phyloP scores from a whole-genome alignment of 2,888 invertebrate species.

The Pemphredon lugubris region DNA sequence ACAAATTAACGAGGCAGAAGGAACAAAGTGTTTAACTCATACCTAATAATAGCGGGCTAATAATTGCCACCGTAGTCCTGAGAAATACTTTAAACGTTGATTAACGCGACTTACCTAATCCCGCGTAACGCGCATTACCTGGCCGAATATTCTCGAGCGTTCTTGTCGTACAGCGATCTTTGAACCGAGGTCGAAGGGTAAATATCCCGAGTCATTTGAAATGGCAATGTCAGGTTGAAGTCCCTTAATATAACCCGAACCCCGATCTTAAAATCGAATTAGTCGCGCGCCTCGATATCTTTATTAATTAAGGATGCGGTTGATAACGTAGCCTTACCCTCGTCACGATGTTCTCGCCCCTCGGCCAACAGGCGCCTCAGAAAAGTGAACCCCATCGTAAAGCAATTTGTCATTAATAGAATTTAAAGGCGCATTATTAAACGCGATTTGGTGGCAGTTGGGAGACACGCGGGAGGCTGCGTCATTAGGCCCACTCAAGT shows the following conservation, averaged over 20 bases:
- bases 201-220: not conserved
- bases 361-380: constrained; percentile 14
- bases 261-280: constrained; percentile 35
- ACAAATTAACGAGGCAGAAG: no score
- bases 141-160: no score
- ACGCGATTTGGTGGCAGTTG: constrained; percentile 32
- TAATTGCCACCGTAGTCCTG: no score
- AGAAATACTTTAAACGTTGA: no score
- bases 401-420: constrained; percentile 67
- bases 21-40: no score
- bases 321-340: constrained; percentile 54
- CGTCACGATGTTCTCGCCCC: constrained; percentile 12
- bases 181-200: not conserved
- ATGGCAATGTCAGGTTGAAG: not conserved
- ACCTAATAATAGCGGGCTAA: no score
- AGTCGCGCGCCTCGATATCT: constrained; percentile 51
- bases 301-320: constrained; percentile 60
- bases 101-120: no score
- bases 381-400: constrained; percentile 54
- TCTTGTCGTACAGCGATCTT: no score
- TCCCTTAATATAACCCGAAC: constrained; percentile 20
- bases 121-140: no score
- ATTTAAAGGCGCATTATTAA: constrained; percentile 62
- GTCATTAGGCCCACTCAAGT: constrained; percentile 19
- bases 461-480: not conserved